These are phyloP conservation scores for Acanthurus leucopareius DNA, from an alignment of 2,797 vertebrate genomes.

Conservation along the genomic window DNA sequence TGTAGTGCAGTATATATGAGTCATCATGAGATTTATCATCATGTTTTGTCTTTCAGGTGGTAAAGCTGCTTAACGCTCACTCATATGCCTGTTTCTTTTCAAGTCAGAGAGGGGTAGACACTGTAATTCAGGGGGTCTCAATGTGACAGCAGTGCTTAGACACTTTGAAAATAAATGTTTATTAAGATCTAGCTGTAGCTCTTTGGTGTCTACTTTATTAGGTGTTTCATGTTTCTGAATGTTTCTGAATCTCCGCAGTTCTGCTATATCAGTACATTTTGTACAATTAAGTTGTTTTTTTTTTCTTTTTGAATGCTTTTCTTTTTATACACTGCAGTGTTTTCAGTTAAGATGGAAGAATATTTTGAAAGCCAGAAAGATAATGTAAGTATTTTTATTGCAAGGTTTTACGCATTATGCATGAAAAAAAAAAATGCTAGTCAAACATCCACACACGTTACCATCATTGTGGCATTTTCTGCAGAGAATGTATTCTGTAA, in stretches of 20 bases:
- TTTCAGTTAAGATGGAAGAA: conserved; percentile 15
- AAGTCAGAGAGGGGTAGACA: conserved; percentile 16
- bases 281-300: neutral
- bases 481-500: conserved; percentile 74
- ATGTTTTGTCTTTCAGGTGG: conserved; percentile 56
- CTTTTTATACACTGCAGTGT: conserved; percentile 10
- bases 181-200: conserved; percentile 43
- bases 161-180: conserved; percentile 45
- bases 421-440: conserved; percentile 37
- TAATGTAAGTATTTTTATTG: conserved; percentile 14
- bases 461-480: conserved; percentile 60
- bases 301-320: conserved; percentile 29
- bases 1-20: conserved; percentile 54
- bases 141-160: conserved; percentile 27
- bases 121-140: conserved; percentile 15
- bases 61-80: conserved; percentile 37
- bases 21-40: conserved; percentile 61
- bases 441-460: conserved; percentile 41
- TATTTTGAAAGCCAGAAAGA: conserved; percentile 14
- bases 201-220: conserved; percentile 49
- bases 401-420: conserved; percentile 54
- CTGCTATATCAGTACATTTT: conserved; percentile 22
- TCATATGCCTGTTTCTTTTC: conserved; percentile 22
- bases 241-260: conserved; percentile 33
- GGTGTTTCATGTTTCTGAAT: conserved; percentile 52